Evolutionary conservation across 2,113 vertebrate species (phyloP).

Genomic region (Urocynchramus pylzowi): DNA sequence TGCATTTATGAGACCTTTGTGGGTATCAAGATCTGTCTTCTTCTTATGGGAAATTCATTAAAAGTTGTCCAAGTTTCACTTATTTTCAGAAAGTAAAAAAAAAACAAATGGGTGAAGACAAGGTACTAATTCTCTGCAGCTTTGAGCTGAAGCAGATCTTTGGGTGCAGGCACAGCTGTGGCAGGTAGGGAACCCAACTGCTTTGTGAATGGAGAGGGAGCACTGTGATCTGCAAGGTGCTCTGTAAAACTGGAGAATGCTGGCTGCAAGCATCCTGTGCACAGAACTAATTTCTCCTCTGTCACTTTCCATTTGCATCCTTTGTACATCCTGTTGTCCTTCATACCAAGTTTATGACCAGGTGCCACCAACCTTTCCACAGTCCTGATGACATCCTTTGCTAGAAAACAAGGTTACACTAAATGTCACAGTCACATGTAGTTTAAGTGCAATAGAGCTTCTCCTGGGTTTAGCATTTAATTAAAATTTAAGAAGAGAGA

Average conservation of each 20-base stretch:
- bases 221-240: background rate
- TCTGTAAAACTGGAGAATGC: background rate
- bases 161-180: background rate
- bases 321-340: background rate
- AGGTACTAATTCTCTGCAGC: background rate
- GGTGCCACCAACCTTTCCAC: background rate
- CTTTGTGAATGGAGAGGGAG: background rate
- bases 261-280: background rate
- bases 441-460: background rate
- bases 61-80: background rate
- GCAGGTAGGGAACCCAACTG: rapidly evolving
- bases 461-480: background rate
- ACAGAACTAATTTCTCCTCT: rapidly evolving
- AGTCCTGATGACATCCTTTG: background rate
- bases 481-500: background rate
- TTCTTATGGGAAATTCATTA: background rate
- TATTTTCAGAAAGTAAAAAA: background rate
- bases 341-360: background rate
- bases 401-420: background rate
- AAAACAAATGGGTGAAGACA: background rate
- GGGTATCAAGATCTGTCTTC: background rate
- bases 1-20: background rate
- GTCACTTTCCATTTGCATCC: background rate
- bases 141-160: background rate
- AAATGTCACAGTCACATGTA: background rate